Evolutionary conservation across 2,888 invertebrate species (phyloP), one percentile per base, ranked within the genome.

Genomic region (Leptothorax acervorum): DNA sequence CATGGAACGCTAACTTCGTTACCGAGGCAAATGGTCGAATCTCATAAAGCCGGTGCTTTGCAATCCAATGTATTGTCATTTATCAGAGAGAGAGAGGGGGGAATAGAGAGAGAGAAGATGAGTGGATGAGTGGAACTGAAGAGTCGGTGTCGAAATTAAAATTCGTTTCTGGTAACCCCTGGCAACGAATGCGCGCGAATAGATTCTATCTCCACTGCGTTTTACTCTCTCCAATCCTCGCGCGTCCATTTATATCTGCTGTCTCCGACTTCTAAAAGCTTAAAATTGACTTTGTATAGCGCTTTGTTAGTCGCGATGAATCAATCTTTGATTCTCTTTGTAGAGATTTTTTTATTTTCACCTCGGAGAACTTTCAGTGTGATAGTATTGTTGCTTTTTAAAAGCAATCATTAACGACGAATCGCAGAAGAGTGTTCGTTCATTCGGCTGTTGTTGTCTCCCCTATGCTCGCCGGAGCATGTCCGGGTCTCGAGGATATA

Each of bases 341-440:
- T 48, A 71, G 73, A 23, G 23, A 23, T 51, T 42, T 62, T 18
- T 55, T 57, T 28, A 35, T 11, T 45, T 78, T 83, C 53, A 60
- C 73, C 11, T 75, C 62, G 31, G 70, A 75, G 68, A 74, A 84
- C 48, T 60, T 23, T 78, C 71, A 48, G 63, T 83, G 63, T 88
- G 83, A 89, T 88, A 86, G 84, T 70, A 66, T 23, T 23, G 23
- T 23, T 23, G 28, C 62, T 70, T 82, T 85, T 78, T 84, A 63
- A 85, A 87, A 89, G 83, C 76, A 75, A 51, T 39, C 71, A 48
- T 63, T 63, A 66, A 73, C 63, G 81, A 76, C 82, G 66, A 73
- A 88, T 90, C 82, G 87, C 78, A 86, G 85, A 84, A 84, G 86
- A 53, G 85, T 71, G 85, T 87, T 90, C 85, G 76, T 85, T 90